Conservation (phyloP, 2,797 vertebrate genomes). For the Neosalanx taihuensis region DNA sequence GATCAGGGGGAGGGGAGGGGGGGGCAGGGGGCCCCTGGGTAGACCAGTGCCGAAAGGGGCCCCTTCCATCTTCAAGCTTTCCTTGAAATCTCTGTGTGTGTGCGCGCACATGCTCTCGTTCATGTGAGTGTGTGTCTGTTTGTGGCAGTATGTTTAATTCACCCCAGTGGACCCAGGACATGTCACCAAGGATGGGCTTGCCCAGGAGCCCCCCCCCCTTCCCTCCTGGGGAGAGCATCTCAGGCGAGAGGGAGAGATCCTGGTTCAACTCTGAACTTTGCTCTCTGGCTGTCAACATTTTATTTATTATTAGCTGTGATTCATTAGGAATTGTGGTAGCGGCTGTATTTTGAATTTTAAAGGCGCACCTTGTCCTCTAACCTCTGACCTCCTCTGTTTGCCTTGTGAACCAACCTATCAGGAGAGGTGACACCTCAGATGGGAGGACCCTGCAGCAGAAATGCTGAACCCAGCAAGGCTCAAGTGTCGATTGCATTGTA, state of each 20-base stretch:
- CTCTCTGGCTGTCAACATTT: background rate
- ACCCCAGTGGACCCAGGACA: background rate
- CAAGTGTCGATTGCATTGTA: too few species aligned
- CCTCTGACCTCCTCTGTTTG: constrained; percentile 21
- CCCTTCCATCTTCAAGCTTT: constrained; percentile 25
- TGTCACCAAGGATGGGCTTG: background rate
- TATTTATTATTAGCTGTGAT: background rate
- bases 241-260: background rate
- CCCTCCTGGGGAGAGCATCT: background rate
- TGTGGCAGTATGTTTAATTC: background rate
- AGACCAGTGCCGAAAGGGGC: constrained; percentile 32
- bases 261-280: background rate
- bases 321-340: background rate
- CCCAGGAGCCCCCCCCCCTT: background rate
- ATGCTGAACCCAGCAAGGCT: background rate
- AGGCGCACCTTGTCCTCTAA: constrained; percentile 10
- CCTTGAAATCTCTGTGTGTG: constrained; percentile 12
- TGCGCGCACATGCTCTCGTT: constrained; percentile 4
- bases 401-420: constrained; percentile 31
- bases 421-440: background rate
- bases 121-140: background rate
- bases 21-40: constrained; percentile 45
- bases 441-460: too few species aligned
- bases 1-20: background rate
- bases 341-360: background rate